Percentiles rank a stretch among this genome's conserved stretches.
Conservation (phyloP, 2,797 vertebrate species). For the Sylvilagus floridanus region DNA sequence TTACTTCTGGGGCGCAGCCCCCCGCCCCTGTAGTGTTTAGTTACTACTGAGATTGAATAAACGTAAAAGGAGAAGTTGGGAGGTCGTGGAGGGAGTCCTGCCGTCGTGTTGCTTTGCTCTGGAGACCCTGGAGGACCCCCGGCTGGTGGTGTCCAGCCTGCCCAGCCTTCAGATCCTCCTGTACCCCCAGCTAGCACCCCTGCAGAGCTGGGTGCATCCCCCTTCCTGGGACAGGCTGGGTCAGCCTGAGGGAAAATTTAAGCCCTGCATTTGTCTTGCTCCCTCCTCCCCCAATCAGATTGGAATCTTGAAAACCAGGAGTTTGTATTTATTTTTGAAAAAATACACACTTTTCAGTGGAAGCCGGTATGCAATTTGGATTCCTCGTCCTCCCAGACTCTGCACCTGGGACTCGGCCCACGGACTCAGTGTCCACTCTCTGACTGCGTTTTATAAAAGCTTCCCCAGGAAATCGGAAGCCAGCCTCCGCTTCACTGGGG, state of each 20-base stretch:
- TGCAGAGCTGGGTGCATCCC: background rate
- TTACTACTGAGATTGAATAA: background rate
- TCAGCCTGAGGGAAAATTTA: background rate
- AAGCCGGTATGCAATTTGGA: background rate
- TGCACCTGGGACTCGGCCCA: background rate
- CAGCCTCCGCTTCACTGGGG: background rate
- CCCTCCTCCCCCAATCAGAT: fast-evolving
- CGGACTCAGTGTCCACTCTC: background rate
- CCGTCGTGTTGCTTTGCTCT: background rate
- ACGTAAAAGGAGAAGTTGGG: background rate
- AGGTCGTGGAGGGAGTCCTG: background rate
- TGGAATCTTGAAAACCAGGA: background rate
- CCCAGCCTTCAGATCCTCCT: background rate
- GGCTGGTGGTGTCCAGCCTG: background rate
- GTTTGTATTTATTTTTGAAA: background rate
- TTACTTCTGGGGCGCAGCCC: background rate
- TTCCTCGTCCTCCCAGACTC: fast-evolving
- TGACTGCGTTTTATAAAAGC: background rate
- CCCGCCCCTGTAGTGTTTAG: background rate
- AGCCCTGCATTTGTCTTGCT: fast-evolving
- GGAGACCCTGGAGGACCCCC: fast-evolving
- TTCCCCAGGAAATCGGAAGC: background rate
- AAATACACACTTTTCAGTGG: background rate
- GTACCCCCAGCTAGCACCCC: fast-evolving
- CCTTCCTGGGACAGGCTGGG: background rate